Percentiles rank a stretch among this genome's conserved stretches.
phyloP scores from a whole-genome alignment of 1,140 invertebrate species.

The Dendroctonus ponderosae region DNA sequence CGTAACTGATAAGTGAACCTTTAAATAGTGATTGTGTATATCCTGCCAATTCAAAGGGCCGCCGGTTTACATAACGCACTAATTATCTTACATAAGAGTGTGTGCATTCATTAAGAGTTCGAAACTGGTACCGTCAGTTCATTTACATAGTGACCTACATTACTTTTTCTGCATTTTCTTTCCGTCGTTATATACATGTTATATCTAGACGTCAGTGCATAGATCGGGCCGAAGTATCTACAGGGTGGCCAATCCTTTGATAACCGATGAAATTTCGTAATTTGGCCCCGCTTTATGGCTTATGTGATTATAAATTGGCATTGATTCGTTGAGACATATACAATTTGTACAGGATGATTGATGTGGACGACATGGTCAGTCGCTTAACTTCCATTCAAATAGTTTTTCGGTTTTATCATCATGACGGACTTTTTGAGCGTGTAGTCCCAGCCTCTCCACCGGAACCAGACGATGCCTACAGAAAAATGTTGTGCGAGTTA shows the following conservation, averaged over 20 bases:
- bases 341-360: conserved; percentile 6
- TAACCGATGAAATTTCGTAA: neutral
- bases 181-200: too few relatives aligned
- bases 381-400: conserved; percentile 47
- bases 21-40: too few relatives aligned
- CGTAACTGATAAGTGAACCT: too few relatives aligned
- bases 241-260: neutral
- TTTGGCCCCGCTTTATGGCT: neutral
- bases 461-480: conserved; percentile 87
- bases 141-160: neutral
- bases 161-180: neutral
- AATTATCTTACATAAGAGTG: too few relatives aligned
- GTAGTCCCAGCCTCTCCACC: conserved; percentile 92
- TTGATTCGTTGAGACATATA: neutral
- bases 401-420: conserved; percentile 84
- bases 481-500: conserved; percentile 11
- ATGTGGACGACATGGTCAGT: neutral
- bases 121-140: conserved; percentile 1
- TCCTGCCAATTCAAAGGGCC: too few relatives aligned
- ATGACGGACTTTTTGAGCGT: conserved; percentile 83
- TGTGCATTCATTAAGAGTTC: neutral
- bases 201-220: too few relatives aligned
- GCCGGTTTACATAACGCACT: too few relatives aligned
- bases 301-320: neutral
- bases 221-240: too few relatives aligned